These are phyloP conservation scores for Lagocephalus sceleratus DNA, from an alignment of 2,797 vertebrate genomes.

Conservation along the genomic window DNA sequence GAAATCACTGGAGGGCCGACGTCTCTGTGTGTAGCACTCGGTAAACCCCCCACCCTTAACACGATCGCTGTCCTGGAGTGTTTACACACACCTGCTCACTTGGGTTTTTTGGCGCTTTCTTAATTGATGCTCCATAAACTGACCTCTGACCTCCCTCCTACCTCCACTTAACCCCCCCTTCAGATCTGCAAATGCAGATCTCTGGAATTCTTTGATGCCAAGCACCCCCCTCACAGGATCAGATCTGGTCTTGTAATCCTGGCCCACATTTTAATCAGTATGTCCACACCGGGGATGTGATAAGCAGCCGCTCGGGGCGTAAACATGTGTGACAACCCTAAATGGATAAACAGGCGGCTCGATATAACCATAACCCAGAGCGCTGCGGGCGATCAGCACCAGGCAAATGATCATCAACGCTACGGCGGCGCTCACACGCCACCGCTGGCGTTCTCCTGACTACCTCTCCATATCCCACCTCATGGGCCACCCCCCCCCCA, in stretches of 20 bases:
- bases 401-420: not conserved
- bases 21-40: not conserved
- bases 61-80: no score
- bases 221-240: no score
- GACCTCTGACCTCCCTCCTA: slow-evolving; percentile 3
- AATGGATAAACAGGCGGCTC: slow-evolving; percentile 5
- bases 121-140: slow-evolving; percentile 41
- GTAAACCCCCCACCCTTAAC: slow-evolving; percentile 18
- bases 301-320: no score
- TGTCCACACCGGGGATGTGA: no score
- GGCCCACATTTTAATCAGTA: no score
- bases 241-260: no score
- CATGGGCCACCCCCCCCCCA: slow-evolving; percentile 9
- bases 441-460: slow-evolving; percentile 26
- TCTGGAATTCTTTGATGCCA: not conserved
- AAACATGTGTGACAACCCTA: no score
- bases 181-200: slow-evolving; percentile 6
- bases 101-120: slow-evolving; percentile 42
- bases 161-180: slow-evolving; percentile 14
- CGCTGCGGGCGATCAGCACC: not conserved
- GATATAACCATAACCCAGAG: not conserved
- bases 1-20: not conserved
- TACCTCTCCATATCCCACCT: slow-evolving; percentile 1
- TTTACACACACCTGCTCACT: slow-evolving; percentile 4
- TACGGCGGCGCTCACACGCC: slow-evolving; percentile 4